Evolutionary conservation across 1,140 invertebrate genomes (phyloP).

Genomic region (Cydia amplana): DNA sequence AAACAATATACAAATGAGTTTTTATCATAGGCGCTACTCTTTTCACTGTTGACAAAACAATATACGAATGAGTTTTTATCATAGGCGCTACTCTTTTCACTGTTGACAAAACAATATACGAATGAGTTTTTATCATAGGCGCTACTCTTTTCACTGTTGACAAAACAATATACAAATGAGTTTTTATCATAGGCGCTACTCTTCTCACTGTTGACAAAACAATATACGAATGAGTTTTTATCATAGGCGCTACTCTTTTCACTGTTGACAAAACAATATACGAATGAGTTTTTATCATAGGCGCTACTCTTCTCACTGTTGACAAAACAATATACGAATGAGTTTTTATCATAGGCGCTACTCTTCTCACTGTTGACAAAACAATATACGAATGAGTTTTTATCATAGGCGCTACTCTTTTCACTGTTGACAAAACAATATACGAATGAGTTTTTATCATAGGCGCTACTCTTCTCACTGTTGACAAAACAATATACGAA

Average conservation of each 20-base stretch:
- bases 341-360: too few species aligned
- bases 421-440: constrained; percentile 84
- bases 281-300: too few species aligned
- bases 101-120: constrained; percentile 80
- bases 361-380: constrained; percentile 89
- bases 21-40: constrained; percentile 96
- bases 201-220: constrained; percentile 87
- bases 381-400: too few species aligned
- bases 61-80: too few species aligned
- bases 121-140: too few species aligned
- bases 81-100: constrained; percentile 96
- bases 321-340: constrained; percentile 71
- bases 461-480: constrained; percentile 96
- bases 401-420: constrained; percentile 96
- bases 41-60: constrained; percentile 85
- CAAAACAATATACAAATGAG: too few species aligned
- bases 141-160: constrained; percentile 93
- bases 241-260: constrained; percentile 94
- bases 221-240: too few species aligned
- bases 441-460: too few species aligned
- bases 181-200: too few species aligned
- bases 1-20: too few species aligned
- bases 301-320: constrained; percentile 94
- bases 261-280: constrained; percentile 84
- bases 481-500: constrained; percentile 66